These are phyloP conservation scores for Dromiciops gliroides DNA, from an alignment of 2,113 vertebrate genomes.

Conservation along the genomic window DNA sequence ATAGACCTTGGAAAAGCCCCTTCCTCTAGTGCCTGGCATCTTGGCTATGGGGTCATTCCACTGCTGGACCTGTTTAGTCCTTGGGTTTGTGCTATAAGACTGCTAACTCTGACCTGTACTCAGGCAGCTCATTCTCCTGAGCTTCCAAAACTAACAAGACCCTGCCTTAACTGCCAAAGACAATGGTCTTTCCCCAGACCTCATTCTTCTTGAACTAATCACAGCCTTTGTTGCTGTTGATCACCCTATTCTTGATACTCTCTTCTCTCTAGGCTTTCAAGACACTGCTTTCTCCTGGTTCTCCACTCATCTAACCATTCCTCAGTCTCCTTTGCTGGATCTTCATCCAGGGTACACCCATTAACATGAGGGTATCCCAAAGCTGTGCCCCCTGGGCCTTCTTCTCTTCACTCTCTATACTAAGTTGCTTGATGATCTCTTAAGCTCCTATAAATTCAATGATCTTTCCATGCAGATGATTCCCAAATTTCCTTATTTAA, in stretches of 20 bases:
- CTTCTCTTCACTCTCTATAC: neutral
- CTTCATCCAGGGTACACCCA: neutral
- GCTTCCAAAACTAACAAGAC: neutral
- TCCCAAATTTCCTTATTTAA: neutral
- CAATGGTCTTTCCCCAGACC: neutral
- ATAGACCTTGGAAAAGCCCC: neutral
- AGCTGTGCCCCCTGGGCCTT: neutral
- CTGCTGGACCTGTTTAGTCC: neutral
- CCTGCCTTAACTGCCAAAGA: neutral
- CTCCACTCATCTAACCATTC: neutral
- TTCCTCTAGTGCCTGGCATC: neutral
- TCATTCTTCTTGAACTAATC: neutral
- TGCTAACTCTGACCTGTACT: neutral
- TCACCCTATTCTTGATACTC: neutral
- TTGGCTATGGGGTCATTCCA: neutral
- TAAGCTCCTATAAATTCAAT: neutral
- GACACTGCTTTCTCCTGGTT: neutral
- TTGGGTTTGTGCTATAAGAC: neutral
- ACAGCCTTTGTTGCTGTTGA: neutral
- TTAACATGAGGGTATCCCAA: neutral
- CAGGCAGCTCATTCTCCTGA: neutral
- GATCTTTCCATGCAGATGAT: neutral
- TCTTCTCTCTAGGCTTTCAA: neutral
- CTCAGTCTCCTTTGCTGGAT: neutral
- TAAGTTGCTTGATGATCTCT: neutral